Conservation (phyloP, 2,797 vertebrate genomes). For the Crocodylus rhombifer region DNA sequence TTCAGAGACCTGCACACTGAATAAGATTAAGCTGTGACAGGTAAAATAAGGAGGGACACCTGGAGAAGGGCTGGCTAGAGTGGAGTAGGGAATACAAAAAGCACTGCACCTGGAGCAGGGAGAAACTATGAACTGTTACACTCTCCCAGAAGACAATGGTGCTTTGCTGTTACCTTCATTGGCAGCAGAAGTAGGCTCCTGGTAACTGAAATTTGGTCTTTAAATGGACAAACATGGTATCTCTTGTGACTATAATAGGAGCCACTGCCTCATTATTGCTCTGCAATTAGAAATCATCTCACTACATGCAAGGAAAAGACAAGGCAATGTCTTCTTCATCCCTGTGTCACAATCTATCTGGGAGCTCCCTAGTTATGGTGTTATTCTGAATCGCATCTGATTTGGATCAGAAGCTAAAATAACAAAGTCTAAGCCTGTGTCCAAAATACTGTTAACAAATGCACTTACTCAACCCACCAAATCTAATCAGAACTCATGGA, state of each 20-base stretch:
- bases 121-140: no score
- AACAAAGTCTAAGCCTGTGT: background rate
- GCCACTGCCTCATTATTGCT: background rate
- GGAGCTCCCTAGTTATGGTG: background rate
- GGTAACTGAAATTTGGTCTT: background rate
- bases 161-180: background rate
- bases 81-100: no score
- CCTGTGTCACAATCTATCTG: background rate
- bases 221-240: background rate
- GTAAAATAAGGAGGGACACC: no score
- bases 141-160: background rate
- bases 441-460: no score
- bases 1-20: no score
- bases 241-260: background rate
- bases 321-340: background rate
- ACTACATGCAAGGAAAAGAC: accelerated
- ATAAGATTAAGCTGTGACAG: no score
- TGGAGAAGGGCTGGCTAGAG: no score
- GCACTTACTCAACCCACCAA: no score
- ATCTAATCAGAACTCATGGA: background rate
- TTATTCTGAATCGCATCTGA: background rate
- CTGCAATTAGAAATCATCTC: background rate
- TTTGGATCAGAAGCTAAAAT: background rate
- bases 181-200: background rate
- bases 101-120: no score